Conservation (phyloP, 2,113 vertebrate genomes). For the Pluvianellus socialis region DNA sequence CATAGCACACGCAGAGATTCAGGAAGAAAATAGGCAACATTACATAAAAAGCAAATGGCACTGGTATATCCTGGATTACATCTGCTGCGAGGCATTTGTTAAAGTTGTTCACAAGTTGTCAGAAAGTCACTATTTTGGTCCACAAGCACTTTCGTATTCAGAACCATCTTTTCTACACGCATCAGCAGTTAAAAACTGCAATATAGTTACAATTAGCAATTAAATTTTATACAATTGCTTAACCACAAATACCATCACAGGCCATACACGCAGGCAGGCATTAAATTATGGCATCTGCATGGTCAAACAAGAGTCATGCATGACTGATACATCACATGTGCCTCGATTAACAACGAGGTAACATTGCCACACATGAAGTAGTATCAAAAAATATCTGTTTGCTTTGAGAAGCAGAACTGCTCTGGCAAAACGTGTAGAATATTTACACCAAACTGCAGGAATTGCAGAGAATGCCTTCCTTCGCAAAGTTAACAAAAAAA, state of each 20-base stretch:
- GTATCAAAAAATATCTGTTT: neutral
- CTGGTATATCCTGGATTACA: neutral
- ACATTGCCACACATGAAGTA: neutral
- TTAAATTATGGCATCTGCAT: rapidly evolving
- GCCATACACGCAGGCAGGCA: neutral
- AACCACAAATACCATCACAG: neutral
- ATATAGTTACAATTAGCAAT: neutral
- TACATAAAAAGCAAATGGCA: neutral
- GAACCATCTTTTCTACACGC: neutral
- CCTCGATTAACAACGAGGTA: neutral
- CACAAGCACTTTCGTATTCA: neutral
- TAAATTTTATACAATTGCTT: neutral
- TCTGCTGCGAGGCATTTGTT: neutral
- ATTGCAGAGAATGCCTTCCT: neutral
- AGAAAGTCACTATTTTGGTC: constrained; percentile 32
- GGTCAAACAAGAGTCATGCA: neutral
- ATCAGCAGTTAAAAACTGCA: neutral
- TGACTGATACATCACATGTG: neutral
- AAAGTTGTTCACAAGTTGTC: neutral
- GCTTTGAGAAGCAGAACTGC: neutral
- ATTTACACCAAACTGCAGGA: neutral
- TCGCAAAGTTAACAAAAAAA: neutral
- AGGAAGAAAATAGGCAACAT: neutral
- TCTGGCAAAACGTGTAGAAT: neutral
- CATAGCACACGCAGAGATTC: neutral